These are phyloP conservation scores for Cisticola juncidis DNA, from an alignment of 2,113 vertebrate genomes.

Conservation along the genomic window DNA sequence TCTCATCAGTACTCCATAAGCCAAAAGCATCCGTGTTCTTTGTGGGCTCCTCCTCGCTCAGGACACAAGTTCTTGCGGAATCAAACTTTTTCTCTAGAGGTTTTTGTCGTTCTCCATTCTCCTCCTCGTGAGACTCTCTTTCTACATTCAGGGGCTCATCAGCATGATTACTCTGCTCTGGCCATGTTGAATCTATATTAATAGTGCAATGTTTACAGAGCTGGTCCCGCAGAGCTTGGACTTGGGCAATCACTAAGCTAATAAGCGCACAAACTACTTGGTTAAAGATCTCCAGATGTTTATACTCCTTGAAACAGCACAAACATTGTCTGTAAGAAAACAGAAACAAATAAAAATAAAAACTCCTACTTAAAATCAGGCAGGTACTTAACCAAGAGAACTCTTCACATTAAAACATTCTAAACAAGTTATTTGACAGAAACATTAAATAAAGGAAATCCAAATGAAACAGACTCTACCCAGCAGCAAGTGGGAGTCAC, in stretches of 20 bases:
- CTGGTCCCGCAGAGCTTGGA: constrained; percentile 85
- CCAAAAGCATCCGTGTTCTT: constrained; percentile 82
- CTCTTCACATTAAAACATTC: not conserved
- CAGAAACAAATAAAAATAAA: not conserved
- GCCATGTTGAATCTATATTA: constrained; percentile 81
- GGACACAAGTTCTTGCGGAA: constrained; percentile 69
- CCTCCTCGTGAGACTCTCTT: constrained; percentile 86
- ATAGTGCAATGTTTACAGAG: constrained; percentile 83
- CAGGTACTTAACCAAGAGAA: not conserved
- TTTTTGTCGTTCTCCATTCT: constrained; percentile 70
- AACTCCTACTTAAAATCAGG: not conserved
- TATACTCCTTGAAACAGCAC: constrained; percentile 99
- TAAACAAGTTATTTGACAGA: not conserved
- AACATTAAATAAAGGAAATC: not conserved
- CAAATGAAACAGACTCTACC: not conserved
- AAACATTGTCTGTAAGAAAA: constrained; percentile 90
- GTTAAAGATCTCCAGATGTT: constrained; percentile 98
- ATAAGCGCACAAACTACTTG: constrained; percentile 99
- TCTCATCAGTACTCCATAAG: constrained; percentile 96
- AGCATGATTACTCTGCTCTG: constrained; percentile 76
- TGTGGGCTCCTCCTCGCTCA: constrained; percentile 66
- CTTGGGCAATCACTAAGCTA: constrained; percentile 96
- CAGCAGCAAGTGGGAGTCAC: not conserved
- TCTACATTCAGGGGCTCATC: constrained; percentile 92
- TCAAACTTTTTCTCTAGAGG: constrained; percentile 71